Evolutionary conservation across 1,140 invertebrate genomes (phyloP).

Genomic region (Pantala flavescens): DNA sequence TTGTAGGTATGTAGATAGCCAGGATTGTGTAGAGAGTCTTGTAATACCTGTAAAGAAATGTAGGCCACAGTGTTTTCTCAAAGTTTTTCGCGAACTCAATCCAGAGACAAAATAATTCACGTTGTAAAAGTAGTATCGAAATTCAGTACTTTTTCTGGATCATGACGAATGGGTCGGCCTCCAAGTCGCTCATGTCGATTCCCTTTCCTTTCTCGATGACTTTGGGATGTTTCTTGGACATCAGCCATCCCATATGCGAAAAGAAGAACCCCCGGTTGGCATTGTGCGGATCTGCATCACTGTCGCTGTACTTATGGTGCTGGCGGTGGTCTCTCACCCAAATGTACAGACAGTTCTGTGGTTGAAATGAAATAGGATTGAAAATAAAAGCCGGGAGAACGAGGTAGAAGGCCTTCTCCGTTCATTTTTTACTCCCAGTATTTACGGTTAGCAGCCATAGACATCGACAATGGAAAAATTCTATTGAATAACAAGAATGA

Average conservation of each 20-base stretch:
- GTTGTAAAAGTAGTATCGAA: slow-evolving; percentile 23
- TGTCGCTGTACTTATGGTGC: slow-evolving; percentile 57
- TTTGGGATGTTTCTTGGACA: slow-evolving; percentile 47
- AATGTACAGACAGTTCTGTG: slow-evolving; percentile 41
- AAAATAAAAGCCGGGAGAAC: not conserved
- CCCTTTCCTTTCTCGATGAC: slow-evolving; percentile 52
- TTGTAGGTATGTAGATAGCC: slow-evolving; percentile 60
- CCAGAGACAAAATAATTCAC: not conserved
- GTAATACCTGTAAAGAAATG: slow-evolving; percentile 47
- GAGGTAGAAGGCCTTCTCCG: no score
- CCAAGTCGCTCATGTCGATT: slow-evolving; percentile 59
- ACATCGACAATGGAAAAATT: no score
- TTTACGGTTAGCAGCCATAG: no score
- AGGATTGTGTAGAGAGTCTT: slow-evolving; percentile 49
- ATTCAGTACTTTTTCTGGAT: slow-evolving; percentile 61
- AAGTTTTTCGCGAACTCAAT: not conserved
- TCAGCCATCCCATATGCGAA: slow-evolving; percentile 52
- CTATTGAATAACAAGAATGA: no score
- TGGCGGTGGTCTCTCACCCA: slow-evolving; percentile 52
- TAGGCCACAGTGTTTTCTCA: not conserved
- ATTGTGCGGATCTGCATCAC: slow-evolving; percentile 55
- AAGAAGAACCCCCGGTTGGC: slow-evolving; percentile 52
- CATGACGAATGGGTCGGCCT: slow-evolving; percentile 54
- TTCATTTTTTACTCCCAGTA: no score
- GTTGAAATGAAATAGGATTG: not conserved